Base-by-base conservation (phyloP, 2,113 vertebrate species). In the Centropus bengalensis region DNA sequence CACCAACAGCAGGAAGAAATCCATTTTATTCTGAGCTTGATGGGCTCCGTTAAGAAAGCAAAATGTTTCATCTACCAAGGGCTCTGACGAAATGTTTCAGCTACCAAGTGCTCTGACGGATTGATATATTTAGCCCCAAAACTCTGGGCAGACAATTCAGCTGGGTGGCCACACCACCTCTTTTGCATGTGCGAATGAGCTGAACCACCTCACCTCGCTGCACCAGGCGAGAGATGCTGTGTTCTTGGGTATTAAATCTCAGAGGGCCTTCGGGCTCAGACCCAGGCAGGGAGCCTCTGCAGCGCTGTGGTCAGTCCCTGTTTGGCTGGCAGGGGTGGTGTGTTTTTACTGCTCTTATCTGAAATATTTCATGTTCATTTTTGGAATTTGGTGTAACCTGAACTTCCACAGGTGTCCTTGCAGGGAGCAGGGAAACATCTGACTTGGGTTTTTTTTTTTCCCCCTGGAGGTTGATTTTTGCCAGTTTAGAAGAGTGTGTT, bases 261-360 rank as follows among this genome's bases (percentile, higher is more conserved):
- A 21, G 1, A 9, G 69, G 91, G 5, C 15, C 69, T 59, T 44
- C 16, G 81, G 84, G 24, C 64, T 71, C 22, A 9, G 33, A 36
- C 66, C 66, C 4, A 7, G 54, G 27, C 4, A 7, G 54, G 27
- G 74, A 92, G 58, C 17, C 71, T 86, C 9, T n/a, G 24, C 32
- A 63, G 82, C 40, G 4, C 70, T 67, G 85, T 10, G 78, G 89
- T 63, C 9, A 2, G 4, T 19, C 79, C 54, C 38, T 73, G 4
- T 78, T 85, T 58, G 73, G 54, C 44, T 82, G 62, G 94, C 71
- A 76, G 88, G 67, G 80, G 18, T 9, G 60, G 40, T 45, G 27
- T 94, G 89, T 86, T 96, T 94, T 91, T 67, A n/a, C 71, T 88
- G 14, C 62, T 85, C 89, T 94, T 92, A 93, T 87, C 93, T 93